Evolutionary conservation across 1,140 invertebrate genomes (phyloP), one percentile per base, ranked within the genome.

Genomic region (fruit fly (Drosophila melanogaster)): DNA sequence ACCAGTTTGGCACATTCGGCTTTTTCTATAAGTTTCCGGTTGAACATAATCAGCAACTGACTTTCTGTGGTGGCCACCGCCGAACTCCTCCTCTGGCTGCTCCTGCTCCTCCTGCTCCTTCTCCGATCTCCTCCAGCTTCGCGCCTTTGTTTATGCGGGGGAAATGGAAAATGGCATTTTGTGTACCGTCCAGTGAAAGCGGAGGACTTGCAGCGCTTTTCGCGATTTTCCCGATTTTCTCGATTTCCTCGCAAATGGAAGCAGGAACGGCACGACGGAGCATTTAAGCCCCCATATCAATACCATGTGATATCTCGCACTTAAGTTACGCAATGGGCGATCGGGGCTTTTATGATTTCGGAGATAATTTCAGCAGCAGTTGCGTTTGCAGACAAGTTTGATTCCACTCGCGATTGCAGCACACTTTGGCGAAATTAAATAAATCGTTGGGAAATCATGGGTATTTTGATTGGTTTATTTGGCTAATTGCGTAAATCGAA

Each of bases 1-100:
- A 77, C 73, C 73, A 67, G 73, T 77, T 76, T 76, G 73, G 73
- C 73, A 77, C 73, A 77, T 77, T 76, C 72, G 73, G 61, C 57
- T 73, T 71, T 73, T 66, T 66, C 61, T 76, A 75, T 66, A 76
- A 76, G 73, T 76, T 76, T 76, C 72, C 72, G 72, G 72, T 76
- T 76, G 73, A 76, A 66, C 73, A 76, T 76, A 76, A 65, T 75
- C 71, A 75, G 70, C 69, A 54, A 74, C 57, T 47, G 69, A 74
- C 71, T 62, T 67, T 67, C 64, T 65, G 64, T 24, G 44, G 64
- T 24, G 44, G 64, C 55, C 41, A 33, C 56, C 50, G 24, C 41
- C 41, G 41, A 19, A 8, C 40, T n/a, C 5, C n/a, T 41, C 40
- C 40, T 38, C 37, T 0, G 8, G 8, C 41, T 44, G 10, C 41